phyloP scores from a whole-genome alignment of 2,113 vertebrate genomes.

The Etheostoma cragini region DNA sequence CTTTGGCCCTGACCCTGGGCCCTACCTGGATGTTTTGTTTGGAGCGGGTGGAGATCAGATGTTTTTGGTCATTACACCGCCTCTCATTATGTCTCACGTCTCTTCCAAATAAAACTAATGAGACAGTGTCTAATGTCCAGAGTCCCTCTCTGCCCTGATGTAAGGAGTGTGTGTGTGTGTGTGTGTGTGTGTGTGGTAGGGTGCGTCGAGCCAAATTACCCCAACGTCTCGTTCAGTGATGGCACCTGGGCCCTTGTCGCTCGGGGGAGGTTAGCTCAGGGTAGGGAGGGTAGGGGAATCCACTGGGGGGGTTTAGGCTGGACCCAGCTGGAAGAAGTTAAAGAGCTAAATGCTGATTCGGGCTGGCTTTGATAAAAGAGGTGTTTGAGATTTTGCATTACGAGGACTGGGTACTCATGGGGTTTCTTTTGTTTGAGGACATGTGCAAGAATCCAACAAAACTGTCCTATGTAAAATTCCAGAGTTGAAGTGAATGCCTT shows the following conservation, averaged over 20 bases:
- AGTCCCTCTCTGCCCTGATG: slow-evolving; percentile 55
- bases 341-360: slow-evolving; percentile 82
- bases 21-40: slow-evolving; percentile 80
- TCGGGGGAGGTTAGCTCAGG: slow-evolving; percentile 79
- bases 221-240: slow-evolving; percentile 76
- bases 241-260: slow-evolving; percentile 91
- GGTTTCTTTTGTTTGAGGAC: slow-evolving; percentile 80
- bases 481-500: slow-evolving; percentile 30
- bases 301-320: slow-evolving; percentile 75
- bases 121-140: slow-evolving; percentile 88
- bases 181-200: slow-evolving; percentile 20
- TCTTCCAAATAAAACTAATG: slow-evolving; percentile 86
- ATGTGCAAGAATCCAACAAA: slow-evolving; percentile 78
- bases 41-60: slow-evolving; percentile 82
- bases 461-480: slow-evolving; percentile 66
- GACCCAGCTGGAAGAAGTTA: slow-evolving; percentile 89
- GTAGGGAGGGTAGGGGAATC: slow-evolving; percentile 76
- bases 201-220: slow-evolving; percentile 87
- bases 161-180: slow-evolving; percentile 81
- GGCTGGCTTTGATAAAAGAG: slow-evolving; percentile 61
- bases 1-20: slow-evolving; percentile 83
- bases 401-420: slow-evolving; percentile 53
- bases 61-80: slow-evolving; percentile 80
- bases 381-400: slow-evolving; percentile 53
- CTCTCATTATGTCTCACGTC: slow-evolving; percentile 81